A percentile compares a stretch with the other conserved stretches of the same genome.
Evolutionary conservation across 2,888 invertebrate species (phyloP).

Genomic region (Macropis europaea): DNA sequence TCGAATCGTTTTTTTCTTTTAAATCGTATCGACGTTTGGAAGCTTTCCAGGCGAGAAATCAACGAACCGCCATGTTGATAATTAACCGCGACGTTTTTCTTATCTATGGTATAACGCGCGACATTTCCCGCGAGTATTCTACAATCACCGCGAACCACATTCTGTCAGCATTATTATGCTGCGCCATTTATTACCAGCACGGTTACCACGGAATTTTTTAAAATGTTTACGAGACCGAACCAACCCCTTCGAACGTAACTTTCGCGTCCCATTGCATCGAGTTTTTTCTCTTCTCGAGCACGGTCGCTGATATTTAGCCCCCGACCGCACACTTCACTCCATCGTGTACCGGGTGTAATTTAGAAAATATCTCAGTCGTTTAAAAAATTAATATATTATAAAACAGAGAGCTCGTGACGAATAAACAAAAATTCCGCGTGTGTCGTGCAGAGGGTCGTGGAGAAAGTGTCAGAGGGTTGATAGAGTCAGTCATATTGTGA

Average conservation of each 20-base stretch:
- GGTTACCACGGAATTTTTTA: constrained; percentile 46
- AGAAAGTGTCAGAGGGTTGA: too few species aligned
- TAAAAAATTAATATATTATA: neutral
- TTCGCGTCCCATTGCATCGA: neutral
- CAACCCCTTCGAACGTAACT: neutral
- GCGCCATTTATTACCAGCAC: constrained; percentile 32
- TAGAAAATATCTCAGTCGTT: neutral
- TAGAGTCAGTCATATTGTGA: too few species aligned
- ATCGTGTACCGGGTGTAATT: neutral
- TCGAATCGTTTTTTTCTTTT: too few species aligned
- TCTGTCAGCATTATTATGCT: constrained; percentile 52
- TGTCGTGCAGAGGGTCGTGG: too few species aligned
- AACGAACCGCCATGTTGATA: constrained; percentile 14
- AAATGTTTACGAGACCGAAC: constrained; percentile 30
- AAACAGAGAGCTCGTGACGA: neutral
- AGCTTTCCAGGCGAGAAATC: too few species aligned
- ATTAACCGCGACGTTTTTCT: constrained; percentile 56
- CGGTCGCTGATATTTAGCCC: too few species aligned
- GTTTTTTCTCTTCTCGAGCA: too few species aligned
- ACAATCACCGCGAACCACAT: constrained; percentile 27
- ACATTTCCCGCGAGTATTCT: constrained; percentile 35
- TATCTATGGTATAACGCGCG: constrained; percentile 31
- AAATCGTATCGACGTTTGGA: too few species aligned
- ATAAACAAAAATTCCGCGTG: neutral
- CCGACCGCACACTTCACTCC: neutral